Conservation (phyloP, 1,140 invertebrate species). For the Radopholus similis region DNA sequence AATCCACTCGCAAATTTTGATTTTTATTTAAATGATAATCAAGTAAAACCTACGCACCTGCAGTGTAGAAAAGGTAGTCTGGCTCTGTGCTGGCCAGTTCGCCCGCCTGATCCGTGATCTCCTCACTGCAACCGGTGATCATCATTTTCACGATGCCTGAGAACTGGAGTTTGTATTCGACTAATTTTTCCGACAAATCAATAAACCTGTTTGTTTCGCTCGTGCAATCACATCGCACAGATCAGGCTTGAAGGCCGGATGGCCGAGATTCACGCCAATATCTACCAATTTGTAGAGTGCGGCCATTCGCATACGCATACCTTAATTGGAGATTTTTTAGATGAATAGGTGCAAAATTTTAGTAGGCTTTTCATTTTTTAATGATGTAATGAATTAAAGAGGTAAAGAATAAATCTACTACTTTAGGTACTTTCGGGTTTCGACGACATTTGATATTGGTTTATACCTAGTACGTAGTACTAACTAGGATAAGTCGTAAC, state of each 20-base stretch:
- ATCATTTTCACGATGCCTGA: conserved; percentile 87
- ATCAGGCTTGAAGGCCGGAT: conserved; percentile 87
- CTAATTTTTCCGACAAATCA: neutral
- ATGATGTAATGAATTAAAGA: too few species aligned
- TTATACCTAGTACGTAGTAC: too few species aligned
- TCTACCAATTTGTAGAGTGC: conserved; percentile 68
- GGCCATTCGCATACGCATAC: neutral
- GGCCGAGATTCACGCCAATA: conserved; percentile 87
- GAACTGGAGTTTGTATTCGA: conserved; percentile 30
- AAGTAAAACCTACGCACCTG: too few species aligned
- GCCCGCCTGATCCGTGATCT: conserved; percentile 77
- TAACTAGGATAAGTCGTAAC: too few species aligned
- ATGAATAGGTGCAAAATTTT: too few species aligned
- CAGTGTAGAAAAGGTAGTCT: conserved; percentile 82
- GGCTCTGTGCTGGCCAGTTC: conserved; percentile 66
- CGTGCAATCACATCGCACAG: conserved; percentile 84
- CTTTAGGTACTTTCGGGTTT: too few species aligned
- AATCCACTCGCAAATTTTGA: neutral
- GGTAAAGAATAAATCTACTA: too few species aligned
- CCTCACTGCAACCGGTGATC: conserved; percentile 82
- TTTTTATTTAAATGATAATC: conserved; percentile 15
- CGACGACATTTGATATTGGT: too few species aligned
- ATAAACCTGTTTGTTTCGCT: conserved; percentile 79
- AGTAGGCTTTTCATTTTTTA: too few species aligned
- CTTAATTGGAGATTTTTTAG: too few species aligned